Evolutionary conservation across 1,140 invertebrate species (phyloP).

Genomic region (Plutomurus gul): DNA sequence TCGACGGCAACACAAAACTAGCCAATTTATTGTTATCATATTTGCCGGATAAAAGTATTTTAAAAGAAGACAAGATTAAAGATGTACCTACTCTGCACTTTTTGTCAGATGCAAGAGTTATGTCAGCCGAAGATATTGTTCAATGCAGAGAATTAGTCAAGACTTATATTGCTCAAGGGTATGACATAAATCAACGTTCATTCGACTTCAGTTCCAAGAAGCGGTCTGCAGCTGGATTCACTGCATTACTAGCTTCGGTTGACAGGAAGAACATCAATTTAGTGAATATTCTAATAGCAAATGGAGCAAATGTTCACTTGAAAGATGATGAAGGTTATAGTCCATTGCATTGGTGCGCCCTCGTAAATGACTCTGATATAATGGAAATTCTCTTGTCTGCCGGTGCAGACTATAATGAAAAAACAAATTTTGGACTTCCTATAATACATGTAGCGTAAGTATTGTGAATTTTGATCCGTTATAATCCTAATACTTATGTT

Average conservation of each 20-base stretch:
- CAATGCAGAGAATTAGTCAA: neutral
- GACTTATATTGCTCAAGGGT: neutral
- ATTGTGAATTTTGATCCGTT: neutral
- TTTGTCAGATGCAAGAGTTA: neutral
- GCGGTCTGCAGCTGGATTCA: neutral
- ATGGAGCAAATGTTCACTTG: neutral
- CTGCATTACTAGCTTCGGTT: neutral
- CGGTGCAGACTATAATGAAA: neutral
- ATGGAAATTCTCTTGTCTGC: neutral
- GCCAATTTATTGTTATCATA: neutral
- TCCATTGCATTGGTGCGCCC: neutral
- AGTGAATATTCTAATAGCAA: neutral
- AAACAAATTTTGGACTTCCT: neutral
- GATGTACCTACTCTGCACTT: neutral
- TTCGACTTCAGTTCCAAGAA: neutral
- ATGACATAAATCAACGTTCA: neutral
- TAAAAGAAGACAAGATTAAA: neutral
- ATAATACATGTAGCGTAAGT: slow-evolving; percentile 1
- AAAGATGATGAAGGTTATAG: neutral
- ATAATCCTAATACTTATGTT: too few relatives aligned
- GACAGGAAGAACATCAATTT: neutral
- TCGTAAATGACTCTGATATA: neutral
- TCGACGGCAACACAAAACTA: neutral
- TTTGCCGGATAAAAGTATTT: neutral
- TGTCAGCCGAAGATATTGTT: neutral